Evolutionary conservation across 2,797 vertebrate species (phyloP).

Genomic region (Pseudochirops cupreus): DNA sequence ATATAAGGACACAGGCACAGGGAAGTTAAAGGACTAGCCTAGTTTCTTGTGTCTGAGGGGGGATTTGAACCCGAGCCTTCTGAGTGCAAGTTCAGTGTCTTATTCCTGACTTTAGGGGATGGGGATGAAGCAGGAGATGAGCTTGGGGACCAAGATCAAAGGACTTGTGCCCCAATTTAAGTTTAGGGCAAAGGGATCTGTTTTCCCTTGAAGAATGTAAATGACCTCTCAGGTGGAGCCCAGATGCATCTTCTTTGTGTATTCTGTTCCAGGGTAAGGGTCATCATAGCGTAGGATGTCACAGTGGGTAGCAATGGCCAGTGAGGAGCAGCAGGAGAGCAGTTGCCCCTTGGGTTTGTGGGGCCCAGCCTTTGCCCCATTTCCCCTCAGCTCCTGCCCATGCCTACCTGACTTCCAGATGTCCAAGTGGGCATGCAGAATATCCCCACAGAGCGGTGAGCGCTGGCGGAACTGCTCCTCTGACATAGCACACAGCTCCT

Average conservation of each 20-base stretch:
- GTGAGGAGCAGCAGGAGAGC: background rate
- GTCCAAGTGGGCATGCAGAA: slow-evolving; percentile 96
- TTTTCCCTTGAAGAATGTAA: background rate
- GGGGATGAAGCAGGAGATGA: background rate
- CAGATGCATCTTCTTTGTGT: background rate
- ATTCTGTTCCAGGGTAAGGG: background rate
- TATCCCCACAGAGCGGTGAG: slow-evolving; percentile 93
- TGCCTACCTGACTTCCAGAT: slow-evolving; percentile 98
- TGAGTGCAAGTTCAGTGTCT: background rate
- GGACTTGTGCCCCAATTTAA: background rate
- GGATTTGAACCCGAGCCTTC: background rate
- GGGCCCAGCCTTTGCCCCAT: background rate
- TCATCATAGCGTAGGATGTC: background rate
- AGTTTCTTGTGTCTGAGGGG: background rate
- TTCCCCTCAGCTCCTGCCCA: background rate
- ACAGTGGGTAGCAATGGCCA: background rate
- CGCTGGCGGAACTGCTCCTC: slow-evolving; percentile 97
- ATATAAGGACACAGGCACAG: background rate
- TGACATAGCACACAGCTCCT: slow-evolving; percentile 94
- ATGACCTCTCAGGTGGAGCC: background rate
- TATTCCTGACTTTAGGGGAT: background rate
- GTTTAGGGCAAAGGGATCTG: background rate
- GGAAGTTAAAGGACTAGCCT: background rate
- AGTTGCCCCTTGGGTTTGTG: background rate
- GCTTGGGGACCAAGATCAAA: background rate